Evolutionary conservation across 2,113 vertebrate genomes (phyloP).

Genomic region (Setophaga kirtlandii): DNA sequence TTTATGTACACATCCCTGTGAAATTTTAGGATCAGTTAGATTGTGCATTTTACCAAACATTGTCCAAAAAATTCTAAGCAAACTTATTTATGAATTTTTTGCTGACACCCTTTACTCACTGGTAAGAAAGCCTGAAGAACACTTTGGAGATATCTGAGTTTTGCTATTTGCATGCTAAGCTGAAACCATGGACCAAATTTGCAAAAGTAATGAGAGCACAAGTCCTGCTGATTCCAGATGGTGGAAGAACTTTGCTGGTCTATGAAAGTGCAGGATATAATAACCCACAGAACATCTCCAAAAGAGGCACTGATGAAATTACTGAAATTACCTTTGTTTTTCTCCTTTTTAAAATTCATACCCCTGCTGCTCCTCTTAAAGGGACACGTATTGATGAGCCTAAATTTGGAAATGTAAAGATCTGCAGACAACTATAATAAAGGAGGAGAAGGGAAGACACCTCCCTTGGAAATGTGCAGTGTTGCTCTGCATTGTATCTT

Average conservation of each 20-base stretch:
- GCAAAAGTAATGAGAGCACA: background rate
- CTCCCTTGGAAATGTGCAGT: background rate
- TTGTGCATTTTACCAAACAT: background rate
- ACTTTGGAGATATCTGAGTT: background rate
- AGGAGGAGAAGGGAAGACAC: background rate
- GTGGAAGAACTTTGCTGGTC: background rate
- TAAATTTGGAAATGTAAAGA: background rate
- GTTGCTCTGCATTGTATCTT: background rate
- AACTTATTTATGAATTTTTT: background rate
- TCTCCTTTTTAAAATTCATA: background rate
- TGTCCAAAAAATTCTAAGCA: background rate
- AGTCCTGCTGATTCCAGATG: background rate
- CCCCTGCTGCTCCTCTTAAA: background rate
- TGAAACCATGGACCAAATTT: background rate
- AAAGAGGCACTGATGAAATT: background rate
- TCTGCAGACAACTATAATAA: background rate
- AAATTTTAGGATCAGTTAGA: background rate
- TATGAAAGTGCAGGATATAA: background rate
- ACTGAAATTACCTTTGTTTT: background rate
- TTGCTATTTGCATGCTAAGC: background rate
- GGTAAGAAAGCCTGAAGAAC: background rate
- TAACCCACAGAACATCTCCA: background rate
- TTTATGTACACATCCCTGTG: background rate
- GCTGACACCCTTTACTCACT: background rate
- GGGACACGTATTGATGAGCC: rapidly evolving